Percentiles rank a stretch among this genome's conserved stretches.
phyloP scores from a whole-genome alignment of 2,888 invertebrate species.

The Carabus problematicus region DNA sequence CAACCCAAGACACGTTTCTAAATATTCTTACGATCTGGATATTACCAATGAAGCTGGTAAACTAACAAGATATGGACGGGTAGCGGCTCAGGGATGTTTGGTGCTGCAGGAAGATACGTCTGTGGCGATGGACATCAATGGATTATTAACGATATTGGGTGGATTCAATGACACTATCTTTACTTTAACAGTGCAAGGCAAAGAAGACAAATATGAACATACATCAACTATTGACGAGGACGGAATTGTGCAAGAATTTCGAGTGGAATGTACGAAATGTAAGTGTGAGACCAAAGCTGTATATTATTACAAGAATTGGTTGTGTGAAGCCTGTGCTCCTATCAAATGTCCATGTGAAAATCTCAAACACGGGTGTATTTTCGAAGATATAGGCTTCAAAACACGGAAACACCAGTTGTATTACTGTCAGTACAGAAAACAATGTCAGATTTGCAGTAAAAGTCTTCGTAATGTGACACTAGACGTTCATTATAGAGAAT shows the following conservation, averaged over 20 bases:
- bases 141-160: constrained; percentile 2
- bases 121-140: constrained; percentile 2
- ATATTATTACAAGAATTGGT: too few relatives aligned
- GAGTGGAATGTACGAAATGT: neutral
- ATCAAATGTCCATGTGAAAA: too few relatives aligned
- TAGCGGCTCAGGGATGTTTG: neutral
- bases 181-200: neutral
- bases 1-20: constrained; percentile 1
- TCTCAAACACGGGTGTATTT: constrained; percentile 1
- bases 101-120: neutral
- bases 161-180: constrained; percentile 2
- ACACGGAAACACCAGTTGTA: constrained; percentile 7
- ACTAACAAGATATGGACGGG: constrained; percentile 3
- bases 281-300: too few relatives aligned
- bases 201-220: too few relatives aligned
- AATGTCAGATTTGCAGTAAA: constrained; percentile 7
- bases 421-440: neutral
- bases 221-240: too few relatives aligned
- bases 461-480: too few relatives aligned
- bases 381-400: neutral
- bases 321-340: too few relatives aligned
- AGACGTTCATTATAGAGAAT: too few relatives aligned
- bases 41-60: constrained; percentile 7
- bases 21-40: neutral
- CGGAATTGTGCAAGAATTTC: constrained; percentile 5